Percentiles rank a stretch among this genome's conserved stretches.
phyloP scores from a whole-genome alignment of 2,888 invertebrate genomes.

The Ernsta delagoae region DNA sequence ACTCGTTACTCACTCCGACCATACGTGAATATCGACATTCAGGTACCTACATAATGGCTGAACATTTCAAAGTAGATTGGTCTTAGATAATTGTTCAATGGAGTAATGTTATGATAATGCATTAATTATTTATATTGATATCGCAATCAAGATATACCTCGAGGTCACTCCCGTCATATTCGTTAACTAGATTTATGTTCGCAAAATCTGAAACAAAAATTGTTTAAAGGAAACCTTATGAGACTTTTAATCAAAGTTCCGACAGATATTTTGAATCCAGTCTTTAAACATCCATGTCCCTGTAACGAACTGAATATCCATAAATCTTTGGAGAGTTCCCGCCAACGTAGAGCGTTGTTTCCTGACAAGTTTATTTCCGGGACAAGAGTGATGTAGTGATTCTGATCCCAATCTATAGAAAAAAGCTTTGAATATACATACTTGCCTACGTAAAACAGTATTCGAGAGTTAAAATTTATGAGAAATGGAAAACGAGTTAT shows the following conservation, averaged over 20 bases:
- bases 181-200: too few species aligned
- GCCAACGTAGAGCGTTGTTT: slow-evolving; percentile 43
- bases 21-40: too few species aligned
- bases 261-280: not conserved
- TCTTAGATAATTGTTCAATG: too few species aligned
- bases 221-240: not conserved
- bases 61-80: too few species aligned
- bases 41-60: too few species aligned
- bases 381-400: slow-evolving; percentile 45
- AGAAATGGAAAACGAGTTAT: slow-evolving; percentile 6
- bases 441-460: slow-evolving; percentile 5
- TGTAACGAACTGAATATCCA: slow-evolving; percentile 23
- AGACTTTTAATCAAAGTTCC: not conserved
- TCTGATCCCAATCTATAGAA: slow-evolving; percentile 45
- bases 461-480: slow-evolving; percentile 21
- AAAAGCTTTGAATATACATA: slow-evolving; percentile 4
- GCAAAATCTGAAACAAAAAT: too few species aligned
- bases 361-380: slow-evolving; percentile 50
- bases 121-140: too few species aligned
- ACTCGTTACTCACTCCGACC: too few species aligned
- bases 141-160: too few species aligned
- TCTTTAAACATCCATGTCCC: slow-evolving; percentile 8
- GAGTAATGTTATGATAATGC: too few species aligned
- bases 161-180: too few species aligned
- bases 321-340: slow-evolving; percentile 46